Base-by-base conservation (phyloP, 2,888 invertebrate species). In the Drosophila suboccidentalis region DNA sequence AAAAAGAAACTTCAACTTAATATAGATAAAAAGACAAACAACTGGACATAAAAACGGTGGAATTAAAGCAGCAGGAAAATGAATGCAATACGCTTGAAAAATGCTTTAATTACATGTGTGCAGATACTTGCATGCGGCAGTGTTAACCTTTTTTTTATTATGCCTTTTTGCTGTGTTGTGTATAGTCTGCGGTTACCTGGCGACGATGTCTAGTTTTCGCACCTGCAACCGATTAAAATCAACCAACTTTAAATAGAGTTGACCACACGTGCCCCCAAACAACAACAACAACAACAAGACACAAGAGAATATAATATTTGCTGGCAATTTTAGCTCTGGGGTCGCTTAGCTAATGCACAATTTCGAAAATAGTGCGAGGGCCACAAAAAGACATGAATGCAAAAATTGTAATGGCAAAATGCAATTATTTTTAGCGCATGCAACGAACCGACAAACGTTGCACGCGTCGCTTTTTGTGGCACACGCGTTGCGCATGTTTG, bases 401-500 rank as follows among this genome's bases (percentile, higher is more conserved):
- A 73, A 75, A 77, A 57, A 63, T 44, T 53, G 64, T 66, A 65
- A 86, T 86, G 75, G 71, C 51, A 55, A 82, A 85, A 75, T 82
- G 72, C 73, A 82, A 82, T 84, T 88, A 84, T 82, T 76, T 82
- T 82, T 82, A 69, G 82, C 82, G 54, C 85, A 85, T 75, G 82
- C 84, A 84, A 81, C 70, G 75, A 80, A 75, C 70, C 78, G 65
- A 46, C 73, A 58, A 67, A 54, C 13, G 55, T 55, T 26, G 26
- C 26, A 26, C 26, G 26, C 26, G 26, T 19, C 15, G 58, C 29
- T 43, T 26, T 26, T 26, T 49, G 60, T 61, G 71, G 67, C 62
- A 57, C 82, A 82, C 66, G 78, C 78, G 72, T 80, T 76, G 71
- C 71, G 70, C 87, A 87, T 87, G 87, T 80, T 84, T 78, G 84